phyloP scores from a whole-genome alignment of 1,140 invertebrate genomes.

The Pogonognathellus flavescens region DNA sequence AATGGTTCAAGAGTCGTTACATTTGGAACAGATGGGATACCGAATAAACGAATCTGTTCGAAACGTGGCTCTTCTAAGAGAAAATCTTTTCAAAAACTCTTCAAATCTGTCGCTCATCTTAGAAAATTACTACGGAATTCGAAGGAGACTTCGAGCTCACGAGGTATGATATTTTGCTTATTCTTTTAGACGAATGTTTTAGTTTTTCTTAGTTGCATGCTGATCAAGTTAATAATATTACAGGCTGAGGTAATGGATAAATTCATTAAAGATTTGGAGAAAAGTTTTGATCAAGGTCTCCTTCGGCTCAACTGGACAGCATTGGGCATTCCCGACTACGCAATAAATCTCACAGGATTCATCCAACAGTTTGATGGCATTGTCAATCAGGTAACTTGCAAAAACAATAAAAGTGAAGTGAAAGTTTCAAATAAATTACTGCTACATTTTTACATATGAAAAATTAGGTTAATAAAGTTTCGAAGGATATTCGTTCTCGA shows the following conservation, averaged over 20 bases:
- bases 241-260: conserved; percentile 77
- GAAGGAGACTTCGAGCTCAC: conserved; percentile 50
- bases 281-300: conserved; percentile 82
- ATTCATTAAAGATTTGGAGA: conserved; percentile 80
- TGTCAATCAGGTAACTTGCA: conserved; percentile 77
- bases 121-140: conserved; percentile 60
- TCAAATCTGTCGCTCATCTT: conserved; percentile 46
- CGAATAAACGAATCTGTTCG: conserved; percentile 60
- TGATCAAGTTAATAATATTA: conserved; percentile 49
- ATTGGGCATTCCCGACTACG: conserved; percentile 83
- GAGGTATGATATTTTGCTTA: conserved; percentile 54
- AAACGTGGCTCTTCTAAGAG: conserved; percentile 63
- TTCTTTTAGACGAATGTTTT: not conserved
- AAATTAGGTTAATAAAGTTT: conserved; percentile 76
- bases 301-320: conserved; percentile 88
- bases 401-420: not conserved
- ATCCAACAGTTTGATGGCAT: conserved; percentile 75
- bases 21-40: conserved; percentile 66
- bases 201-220: not conserved
- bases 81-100: conserved; percentile 49
- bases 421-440: not conserved
- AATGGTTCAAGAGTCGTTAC: conserved; percentile 65
- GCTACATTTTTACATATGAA: conserved; percentile 69
- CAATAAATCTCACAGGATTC: conserved; percentile 72
- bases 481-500: conserved; percentile 75